Conservation (phyloP, 2,797 vertebrate genomes). For the Cichlasoma orientale region DNA sequence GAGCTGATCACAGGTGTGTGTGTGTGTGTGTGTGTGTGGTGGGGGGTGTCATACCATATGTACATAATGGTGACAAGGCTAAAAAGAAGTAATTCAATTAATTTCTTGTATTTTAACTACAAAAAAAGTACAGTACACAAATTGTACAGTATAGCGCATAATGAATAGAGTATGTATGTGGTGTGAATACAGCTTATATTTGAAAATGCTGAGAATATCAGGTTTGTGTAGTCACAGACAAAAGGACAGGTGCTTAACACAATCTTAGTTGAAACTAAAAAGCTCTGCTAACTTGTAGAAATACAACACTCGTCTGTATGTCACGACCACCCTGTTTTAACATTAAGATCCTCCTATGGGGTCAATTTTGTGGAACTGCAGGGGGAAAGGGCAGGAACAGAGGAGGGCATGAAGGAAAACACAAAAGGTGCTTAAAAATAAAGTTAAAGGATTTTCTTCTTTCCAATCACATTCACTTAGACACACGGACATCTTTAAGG, state of each 20-base stretch:
- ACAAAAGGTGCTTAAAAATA: constrained; percentile 56
- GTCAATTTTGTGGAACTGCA: constrained; percentile 10
- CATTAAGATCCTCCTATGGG: constrained; percentile 42
- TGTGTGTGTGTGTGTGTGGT: no score
- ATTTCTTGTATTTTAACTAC: not conserved
- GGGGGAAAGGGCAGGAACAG: not conserved
- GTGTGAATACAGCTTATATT: not conserved
- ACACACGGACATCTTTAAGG: constrained; percentile 49
- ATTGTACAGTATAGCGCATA: not conserved
- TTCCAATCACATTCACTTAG: constrained; percentile 49
- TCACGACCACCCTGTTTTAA: not conserved
- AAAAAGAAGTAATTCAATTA: not conserved
- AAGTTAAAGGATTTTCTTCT: constrained; percentile 45
- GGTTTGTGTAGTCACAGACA: not conserved
- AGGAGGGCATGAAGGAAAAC: not conserved
- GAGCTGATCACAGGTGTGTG: not conserved
- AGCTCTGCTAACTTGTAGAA: constrained; percentile 43
- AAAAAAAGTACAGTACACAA: not conserved
- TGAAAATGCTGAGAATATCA: not conserved
- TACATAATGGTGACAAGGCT: not conserved
- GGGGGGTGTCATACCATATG: not conserved
- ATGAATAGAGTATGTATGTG: not conserved
- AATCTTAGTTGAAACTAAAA: constrained; percentile 37
- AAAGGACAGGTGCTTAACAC: constrained; percentile 32
- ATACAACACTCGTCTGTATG: constrained; percentile 33